Evolutionary conservation across 2,888 invertebrate genomes (phyloP).

Genomic region (Tuberolachnus salignus): DNA sequence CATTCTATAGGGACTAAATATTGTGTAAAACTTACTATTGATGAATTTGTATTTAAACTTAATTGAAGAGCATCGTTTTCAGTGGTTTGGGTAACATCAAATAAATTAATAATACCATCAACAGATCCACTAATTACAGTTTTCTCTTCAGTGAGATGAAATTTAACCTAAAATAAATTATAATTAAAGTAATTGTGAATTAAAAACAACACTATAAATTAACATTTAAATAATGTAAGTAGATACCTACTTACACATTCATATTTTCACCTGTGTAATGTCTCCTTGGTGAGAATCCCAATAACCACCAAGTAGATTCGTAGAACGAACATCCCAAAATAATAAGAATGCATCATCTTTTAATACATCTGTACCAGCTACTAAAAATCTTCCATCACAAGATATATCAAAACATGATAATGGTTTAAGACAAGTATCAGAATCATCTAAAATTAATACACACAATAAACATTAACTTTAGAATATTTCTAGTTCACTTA

Average conservation of each 20-base stretch:
- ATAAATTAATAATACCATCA: constrained; percentile 86
- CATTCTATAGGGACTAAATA: too few species aligned
- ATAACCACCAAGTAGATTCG: constrained; percentile 74
- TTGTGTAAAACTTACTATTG: constrained; percentile 70
- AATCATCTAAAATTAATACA: constrained; percentile 59
- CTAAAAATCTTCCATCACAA: constrained; percentile 72
- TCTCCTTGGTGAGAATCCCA: constrained; percentile 85
- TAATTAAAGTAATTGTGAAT: neutral
- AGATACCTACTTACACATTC: too few species aligned
- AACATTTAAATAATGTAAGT: neutral
- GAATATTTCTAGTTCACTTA: too few species aligned
- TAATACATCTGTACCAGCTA: constrained; percentile 76
- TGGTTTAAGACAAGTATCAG: constrained; percentile 64
- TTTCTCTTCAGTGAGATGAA: constrained; percentile 73
- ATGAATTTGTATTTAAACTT: constrained; percentile 79
- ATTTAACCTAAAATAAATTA: constrained; percentile 69
- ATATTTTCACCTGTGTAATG: constrained; percentile 70
- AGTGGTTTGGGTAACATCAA: constrained; percentile 72
- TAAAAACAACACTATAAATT: neutral
- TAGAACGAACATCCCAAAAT: constrained; percentile 78
- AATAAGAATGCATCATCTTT: constrained; percentile 75
- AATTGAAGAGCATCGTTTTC: constrained; percentile 83
- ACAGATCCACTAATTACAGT: constrained; percentile 76
- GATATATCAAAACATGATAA: constrained; percentile 78
- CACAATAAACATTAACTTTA: neutral